Evolutionary conservation across 2,113 vertebrate species (phyloP), one percentile per base, ranked within the genome.

Genomic region (Aphelocoma coerulescens): DNA sequence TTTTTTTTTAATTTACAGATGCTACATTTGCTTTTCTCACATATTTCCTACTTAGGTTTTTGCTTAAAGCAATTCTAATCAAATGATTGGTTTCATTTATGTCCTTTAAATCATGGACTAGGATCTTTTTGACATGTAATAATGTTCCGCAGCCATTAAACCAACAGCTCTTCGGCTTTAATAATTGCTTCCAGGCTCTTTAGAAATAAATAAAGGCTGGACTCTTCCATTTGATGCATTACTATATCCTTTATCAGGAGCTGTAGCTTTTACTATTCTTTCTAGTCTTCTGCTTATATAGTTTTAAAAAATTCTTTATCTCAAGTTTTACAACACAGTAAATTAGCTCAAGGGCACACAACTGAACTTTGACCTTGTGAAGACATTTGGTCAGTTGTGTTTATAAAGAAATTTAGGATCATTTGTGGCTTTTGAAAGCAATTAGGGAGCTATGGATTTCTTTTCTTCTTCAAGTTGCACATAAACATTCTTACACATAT

Each of bases 51-150:
- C 33, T 75, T 94, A 58, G 15, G 18, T 6, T 82, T 86, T 89
- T 88, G 35, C 46, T 83, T 54, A 69, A 71, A 80, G 52, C n/a
- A 69, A 35, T 91, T 89, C 59, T 88, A 93, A 83, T 85, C 19
- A 81, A 96, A 95, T 67, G 20, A 81, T 55, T 90, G 43, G n/a
- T 85, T 95, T 96, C 30, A 76, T 95, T 89, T 88, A 68, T 82
- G 59, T 82, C 71, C 57, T 91, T 92, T 93, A 91, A 97, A 68
- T 91, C 28, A 58, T 32, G 17, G 24, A 63, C 84, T 87, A 88
- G 76, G 37, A 93, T 86, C 51, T 82, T 80, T 86, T 85, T 52
- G 77, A 67, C 54, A n/a, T 57, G 1, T 78, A 86, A 62, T 77
- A 95, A 90, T 91, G 84, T 74, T 55, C 48, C 26, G 14, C 8